These are phyloP conservation scores for Accipiter cooperii DNA, from an alignment of 2,113 vertebrate species.

Conservation along the genomic window DNA sequence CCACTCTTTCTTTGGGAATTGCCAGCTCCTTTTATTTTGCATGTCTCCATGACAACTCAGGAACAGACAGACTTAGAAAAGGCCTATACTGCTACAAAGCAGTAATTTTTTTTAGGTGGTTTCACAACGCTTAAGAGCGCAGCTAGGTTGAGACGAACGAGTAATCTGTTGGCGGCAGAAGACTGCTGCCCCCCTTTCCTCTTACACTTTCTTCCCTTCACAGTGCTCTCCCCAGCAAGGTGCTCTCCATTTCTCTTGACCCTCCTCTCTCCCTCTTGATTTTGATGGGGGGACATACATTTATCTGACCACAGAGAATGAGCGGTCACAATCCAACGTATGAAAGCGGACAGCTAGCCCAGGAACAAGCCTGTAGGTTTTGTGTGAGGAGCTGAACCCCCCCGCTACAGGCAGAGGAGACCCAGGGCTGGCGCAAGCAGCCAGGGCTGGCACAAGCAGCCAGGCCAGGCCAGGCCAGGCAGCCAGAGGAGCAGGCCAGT, in stretches of 20 bases:
- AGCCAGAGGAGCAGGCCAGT: not conserved
- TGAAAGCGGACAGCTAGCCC: fast-evolving
- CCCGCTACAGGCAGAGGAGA: not conserved
- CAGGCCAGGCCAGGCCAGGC: not conserved
- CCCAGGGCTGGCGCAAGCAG: fast-evolving
- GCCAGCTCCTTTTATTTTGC: conserved; percentile 12
- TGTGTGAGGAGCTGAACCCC: fast-evolving
- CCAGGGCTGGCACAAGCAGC: fast-evolving
- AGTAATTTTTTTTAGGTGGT: not conserved
- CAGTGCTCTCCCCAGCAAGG: not conserved
- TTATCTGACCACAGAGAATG: not conserved
- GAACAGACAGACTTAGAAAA: not conserved
- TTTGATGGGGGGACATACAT: fast-evolving
- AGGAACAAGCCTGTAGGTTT: fast-evolving
- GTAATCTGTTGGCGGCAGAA: fast-evolving
- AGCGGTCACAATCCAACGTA: fast-evolving
- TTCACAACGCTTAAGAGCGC: not conserved
- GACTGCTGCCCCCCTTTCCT: not conserved
- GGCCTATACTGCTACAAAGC: not conserved
- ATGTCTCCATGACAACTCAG: conserved; percentile 52
- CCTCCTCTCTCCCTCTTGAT: not conserved
- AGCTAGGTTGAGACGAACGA: not conserved
- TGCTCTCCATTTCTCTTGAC: not conserved
- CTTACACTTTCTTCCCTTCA: not conserved
- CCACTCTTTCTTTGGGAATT: not conserved